A percentile compares a stretch with the other conserved stretches of the same genome.
phyloP scores from a whole-genome alignment of 2,888 invertebrate species.

The Lochmaea capreae region DNA sequence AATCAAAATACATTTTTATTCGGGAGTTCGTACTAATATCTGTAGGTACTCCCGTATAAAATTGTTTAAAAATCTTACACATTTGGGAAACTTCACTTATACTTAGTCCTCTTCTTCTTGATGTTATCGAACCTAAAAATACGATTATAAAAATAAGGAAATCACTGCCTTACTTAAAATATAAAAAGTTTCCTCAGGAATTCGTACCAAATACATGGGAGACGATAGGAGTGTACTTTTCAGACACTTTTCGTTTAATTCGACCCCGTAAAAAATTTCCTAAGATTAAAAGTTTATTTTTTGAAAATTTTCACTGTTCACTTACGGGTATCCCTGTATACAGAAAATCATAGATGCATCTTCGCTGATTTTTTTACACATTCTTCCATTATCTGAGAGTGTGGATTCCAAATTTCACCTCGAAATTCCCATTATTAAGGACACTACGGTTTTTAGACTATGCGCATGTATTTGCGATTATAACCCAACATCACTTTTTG shows the following conservation, averaged over 20 bases:
- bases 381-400: too few relatives aligned
- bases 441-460: too few relatives aligned
- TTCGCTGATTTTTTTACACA: too few relatives aligned
- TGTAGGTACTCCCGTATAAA: slow-evolving; percentile 17
- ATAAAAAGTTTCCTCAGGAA: background rate
- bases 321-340: background rate
- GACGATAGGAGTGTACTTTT: background rate
- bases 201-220: too few relatives aligned
- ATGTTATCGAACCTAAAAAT: slow-evolving; percentile 58
- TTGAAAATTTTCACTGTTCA: background rate
- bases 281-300: too few relatives aligned
- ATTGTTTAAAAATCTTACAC: slow-evolving; percentile 69
- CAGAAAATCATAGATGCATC: too few relatives aligned
- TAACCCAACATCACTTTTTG: too few relatives aligned
- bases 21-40: slow-evolving; percentile 9
- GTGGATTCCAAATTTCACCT: too few relatives aligned
- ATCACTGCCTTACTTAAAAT: background rate
- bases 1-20: slow-evolving; percentile 17
- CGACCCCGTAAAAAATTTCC: too few relatives aligned
- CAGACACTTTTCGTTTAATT: background rate
- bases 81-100: slow-evolving; percentile 80
- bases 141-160: background rate
- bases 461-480: too few relatives aligned
- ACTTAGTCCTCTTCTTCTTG: slow-evolving; percentile 73
- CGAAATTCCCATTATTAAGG: too few relatives aligned